These are phyloP conservation scores for Chitala chitala DNA, from an alignment of 2,113 vertebrate species.

Conservation along the genomic window DNA sequence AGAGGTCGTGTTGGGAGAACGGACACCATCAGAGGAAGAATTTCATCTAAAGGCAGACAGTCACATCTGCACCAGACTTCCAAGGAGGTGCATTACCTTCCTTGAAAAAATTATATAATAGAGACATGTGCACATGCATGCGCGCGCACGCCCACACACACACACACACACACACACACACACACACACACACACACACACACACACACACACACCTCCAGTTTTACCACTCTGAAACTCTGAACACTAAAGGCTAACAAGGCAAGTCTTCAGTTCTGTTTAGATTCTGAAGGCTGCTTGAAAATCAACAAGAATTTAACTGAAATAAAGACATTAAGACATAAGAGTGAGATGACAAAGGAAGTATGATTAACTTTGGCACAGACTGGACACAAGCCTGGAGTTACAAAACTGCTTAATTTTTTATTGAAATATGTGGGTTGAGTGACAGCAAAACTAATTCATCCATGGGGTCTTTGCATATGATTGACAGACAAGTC, in stretches of 20 bases:
- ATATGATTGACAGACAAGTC: not conserved
- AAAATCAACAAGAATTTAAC: not conserved
- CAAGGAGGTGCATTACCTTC: not conserved
- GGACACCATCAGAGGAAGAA: not conserved
- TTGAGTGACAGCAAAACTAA: slow-evolving; percentile 8
- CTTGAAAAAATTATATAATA: no score
- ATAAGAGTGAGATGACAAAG: not conserved
- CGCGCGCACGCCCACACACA: no score
- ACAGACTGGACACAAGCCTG: not conserved
- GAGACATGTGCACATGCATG: not conserved
- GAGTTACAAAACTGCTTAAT: not conserved
- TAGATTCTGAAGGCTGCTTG: not conserved
- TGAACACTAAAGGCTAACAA: not conserved
- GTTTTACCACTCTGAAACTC: not conserved
- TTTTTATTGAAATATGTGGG: not conserved
- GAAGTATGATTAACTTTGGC: not conserved
- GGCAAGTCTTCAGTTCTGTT: not conserved
- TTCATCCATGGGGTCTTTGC: not conserved
- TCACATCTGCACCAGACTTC: not conserved
- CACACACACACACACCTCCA: not conserved
- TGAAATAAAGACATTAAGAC: not conserved
- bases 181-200: no score
- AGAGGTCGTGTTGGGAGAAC: not conserved
- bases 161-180: no score
- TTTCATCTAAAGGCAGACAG: not conserved